Conservation (phyloP, 2,888 invertebrate species). For the Aricia artaxerxes region DNA sequence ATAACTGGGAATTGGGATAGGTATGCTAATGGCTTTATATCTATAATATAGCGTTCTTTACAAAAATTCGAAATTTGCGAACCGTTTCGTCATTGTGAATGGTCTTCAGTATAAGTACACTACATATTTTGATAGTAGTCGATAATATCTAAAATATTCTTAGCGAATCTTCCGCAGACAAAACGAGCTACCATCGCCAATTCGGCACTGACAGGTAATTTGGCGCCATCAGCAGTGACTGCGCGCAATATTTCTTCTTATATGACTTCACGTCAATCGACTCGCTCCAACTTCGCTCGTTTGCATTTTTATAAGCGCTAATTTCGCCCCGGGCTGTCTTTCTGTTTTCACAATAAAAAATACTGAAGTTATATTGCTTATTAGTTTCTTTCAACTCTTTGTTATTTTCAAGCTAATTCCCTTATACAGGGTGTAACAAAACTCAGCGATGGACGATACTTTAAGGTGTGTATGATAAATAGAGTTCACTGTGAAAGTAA, state of each 20-base stretch:
- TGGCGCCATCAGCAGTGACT: conserved; percentile 8
- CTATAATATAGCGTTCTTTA: no score
- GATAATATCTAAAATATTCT: not conserved
- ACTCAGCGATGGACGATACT: not conserved
- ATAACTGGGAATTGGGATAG: no score
- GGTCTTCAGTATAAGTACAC: no score
- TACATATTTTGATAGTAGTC: no score
- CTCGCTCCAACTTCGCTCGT: conserved; percentile 27
- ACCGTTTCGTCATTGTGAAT: no score
- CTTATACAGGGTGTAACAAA: not conserved
- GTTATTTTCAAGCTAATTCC: not conserved
- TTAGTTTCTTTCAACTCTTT: conserved; percentile 14
- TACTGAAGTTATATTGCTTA: conserved; percentile 25
- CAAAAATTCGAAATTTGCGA: no score
- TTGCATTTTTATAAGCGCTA: conserved; percentile 29
- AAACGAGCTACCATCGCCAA: not conserved
- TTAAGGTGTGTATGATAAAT: not conserved
- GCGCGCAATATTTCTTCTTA: not conserved
- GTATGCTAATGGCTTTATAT: no score
- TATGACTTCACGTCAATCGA: conserved; percentile 16
- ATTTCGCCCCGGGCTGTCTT: not conserved
- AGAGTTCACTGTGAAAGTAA: not conserved
- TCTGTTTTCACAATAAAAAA: conserved; percentile 13
- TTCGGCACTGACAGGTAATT: conserved; percentile 15
- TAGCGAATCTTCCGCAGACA: not conserved